These are phyloP conservation scores for Beris morrisii DNA, from an alignment of 2,888 invertebrate species.

Conservation along the genomic window DNA sequence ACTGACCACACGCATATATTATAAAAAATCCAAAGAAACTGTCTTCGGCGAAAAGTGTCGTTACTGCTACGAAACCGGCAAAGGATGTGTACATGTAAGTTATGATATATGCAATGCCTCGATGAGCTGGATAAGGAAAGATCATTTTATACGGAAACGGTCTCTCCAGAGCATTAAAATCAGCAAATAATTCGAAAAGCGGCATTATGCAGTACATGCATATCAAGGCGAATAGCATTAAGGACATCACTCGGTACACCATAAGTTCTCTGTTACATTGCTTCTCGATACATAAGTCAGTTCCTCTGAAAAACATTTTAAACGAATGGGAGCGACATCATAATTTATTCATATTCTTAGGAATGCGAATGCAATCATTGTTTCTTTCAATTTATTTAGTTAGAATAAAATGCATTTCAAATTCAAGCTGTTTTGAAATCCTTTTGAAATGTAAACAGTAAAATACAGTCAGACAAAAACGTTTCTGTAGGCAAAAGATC, in stretches of 20 bases:
- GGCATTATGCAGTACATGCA: conserved; percentile 53
- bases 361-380: no score
- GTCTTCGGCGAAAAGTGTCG: conserved; percentile 53
- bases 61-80: conserved; percentile 53
- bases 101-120: conserved; percentile 46
- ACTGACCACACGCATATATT: conserved; percentile 53
- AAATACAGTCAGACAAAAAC: no score
- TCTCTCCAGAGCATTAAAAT: conserved; percentile 41
- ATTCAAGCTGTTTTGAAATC: no score
- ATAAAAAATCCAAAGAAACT: conserved; percentile 54
- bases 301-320: conserved; percentile 41
- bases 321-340: no score
- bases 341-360: no score
- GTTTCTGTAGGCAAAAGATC: no score
- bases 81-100: conserved; percentile 53
- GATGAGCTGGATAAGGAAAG: conserved; percentile 51
- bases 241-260: conserved; percentile 50
- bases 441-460: no score
- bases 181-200: conserved; percentile 46
- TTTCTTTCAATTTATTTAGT: no score
- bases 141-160: conserved; percentile 56
- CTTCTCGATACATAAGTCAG: conserved; percentile 41
- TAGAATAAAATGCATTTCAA: no score
- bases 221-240: conserved; percentile 49
- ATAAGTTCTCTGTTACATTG: conserved; percentile 48